These are phyloP conservation scores for Poeciliopsis paucimaculata DNA, from an alignment of 2,797 vertebrate genomes.

Conservation along the genomic window DNA sequence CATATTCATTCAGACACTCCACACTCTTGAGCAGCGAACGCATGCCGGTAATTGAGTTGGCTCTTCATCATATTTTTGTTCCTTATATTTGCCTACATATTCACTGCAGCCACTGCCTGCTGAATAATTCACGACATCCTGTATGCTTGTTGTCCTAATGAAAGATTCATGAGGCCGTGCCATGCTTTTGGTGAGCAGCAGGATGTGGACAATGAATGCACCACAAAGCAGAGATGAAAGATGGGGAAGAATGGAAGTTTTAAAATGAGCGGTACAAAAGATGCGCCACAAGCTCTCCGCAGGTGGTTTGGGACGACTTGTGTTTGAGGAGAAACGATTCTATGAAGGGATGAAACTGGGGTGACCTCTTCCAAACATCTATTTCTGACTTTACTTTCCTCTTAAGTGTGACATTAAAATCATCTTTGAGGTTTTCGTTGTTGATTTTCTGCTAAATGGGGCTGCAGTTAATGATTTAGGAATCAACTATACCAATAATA, in stretches of 20 bases:
- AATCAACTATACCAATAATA: no score
- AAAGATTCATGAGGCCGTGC: slow-evolving; percentile 67
- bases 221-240: slow-evolving; percentile 21
- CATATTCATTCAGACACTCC: slow-evolving; percentile 27
- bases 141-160: slow-evolving; percentile 51
- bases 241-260: slow-evolving; percentile 21
- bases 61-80: slow-evolving; percentile 42
- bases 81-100: slow-evolving; percentile 31
- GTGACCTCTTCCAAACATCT: slow-evolving; percentile 21
- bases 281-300: slow-evolving; percentile 40
- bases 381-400: not conserved
- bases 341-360: slow-evolving; percentile 4
- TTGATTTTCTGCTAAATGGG: not conserved
- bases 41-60: slow-evolving; percentile 50
- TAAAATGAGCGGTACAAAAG: slow-evolving; percentile 44
- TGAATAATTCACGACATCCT: slow-evolving; percentile 75
- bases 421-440: not conserved
- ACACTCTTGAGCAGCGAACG: not conserved
- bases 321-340: slow-evolving; percentile 7
- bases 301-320: slow-evolving; percentile 23
- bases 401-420: not conserved
- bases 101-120: slow-evolving; percentile 35
- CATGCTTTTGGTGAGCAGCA: slow-evolving; percentile 45
- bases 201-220: slow-evolving; percentile 31
- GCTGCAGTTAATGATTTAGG: no score